Evolutionary conservation across 2,113 vertebrate genomes (phyloP).

Genomic region (Microcebus ravelobensis): DNA sequence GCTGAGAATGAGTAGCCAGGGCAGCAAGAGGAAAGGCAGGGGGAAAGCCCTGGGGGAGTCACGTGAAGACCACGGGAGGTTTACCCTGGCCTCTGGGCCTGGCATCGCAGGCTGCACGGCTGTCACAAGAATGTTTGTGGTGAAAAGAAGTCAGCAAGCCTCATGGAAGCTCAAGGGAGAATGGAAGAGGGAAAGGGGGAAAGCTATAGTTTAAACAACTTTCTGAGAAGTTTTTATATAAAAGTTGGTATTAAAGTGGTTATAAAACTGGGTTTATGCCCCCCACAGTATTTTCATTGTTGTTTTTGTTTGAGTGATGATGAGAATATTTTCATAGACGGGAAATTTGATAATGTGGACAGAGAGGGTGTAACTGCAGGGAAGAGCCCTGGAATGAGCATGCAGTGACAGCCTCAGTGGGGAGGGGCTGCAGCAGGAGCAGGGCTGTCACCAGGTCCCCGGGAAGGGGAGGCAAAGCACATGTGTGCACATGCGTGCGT

Average conservation of each 20-base stretch:
- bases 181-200: neutral
- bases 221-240: neutral
- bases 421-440: too few relatives aligned
- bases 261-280: neutral
- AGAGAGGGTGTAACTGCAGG: neutral
- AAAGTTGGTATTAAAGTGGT: neutral
- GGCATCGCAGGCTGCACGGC: accelerated
- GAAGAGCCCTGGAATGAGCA: too few relatives aligned
- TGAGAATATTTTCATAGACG: neutral
- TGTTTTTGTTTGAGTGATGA: neutral
- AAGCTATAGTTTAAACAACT: neutral
- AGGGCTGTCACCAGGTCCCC: accelerated
- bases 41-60: accelerated
- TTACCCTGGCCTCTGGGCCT: accelerated
- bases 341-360: neutral
- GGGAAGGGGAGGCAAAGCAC: neutral
- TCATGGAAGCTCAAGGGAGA: neutral
- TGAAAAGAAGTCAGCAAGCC: neutral
- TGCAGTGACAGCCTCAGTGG: accelerated
- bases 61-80: accelerated
- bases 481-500: accelerated
- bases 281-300: neutral
- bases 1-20: accelerated
- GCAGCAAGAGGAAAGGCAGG: neutral
- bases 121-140: neutral